A percentile compares a stretch with the other conserved stretches of the same genome.
Evolutionary conservation across 2,888 invertebrate species (phyloP).

Genomic region (Ophraella communa): DNA sequence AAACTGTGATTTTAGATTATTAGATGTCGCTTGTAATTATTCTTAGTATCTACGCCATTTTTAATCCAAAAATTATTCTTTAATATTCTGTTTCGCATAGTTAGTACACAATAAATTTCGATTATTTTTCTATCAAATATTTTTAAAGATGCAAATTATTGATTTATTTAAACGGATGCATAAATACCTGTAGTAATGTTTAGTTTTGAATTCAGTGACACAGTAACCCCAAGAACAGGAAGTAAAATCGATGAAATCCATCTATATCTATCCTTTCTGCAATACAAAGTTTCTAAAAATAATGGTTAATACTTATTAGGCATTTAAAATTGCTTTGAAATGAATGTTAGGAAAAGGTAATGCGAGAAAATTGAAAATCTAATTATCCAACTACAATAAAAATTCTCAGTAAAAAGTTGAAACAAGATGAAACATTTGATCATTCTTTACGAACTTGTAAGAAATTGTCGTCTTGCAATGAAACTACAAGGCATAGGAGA

Average conservation of each 20-base stretch:
- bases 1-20: not conserved
- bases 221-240: not conserved
- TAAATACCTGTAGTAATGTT: not conserved
- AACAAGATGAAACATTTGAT: too few species aligned
- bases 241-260: not conserved
- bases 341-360: not conserved
- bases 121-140: too few species aligned
- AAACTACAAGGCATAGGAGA: not conserved
- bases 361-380: not conserved
- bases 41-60: not conserved
- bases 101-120: too few species aligned
- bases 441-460: too few species aligned
- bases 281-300: not conserved
- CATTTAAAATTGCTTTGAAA: not conserved
- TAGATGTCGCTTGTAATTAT: not conserved
- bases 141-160: too few species aligned
- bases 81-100: too few species aligned
- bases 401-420: not conserved
- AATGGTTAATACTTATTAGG: constrained; percentile 2
- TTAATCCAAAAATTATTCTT: not conserved
- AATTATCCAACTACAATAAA: not conserved
- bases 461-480: not conserved
- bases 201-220: not conserved
- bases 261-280: too few species aligned
- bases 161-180: too few species aligned